Base-by-base conservation (phyloP, 2,113 vertebrate genomes). In the Myotis lucifugus region DNA sequence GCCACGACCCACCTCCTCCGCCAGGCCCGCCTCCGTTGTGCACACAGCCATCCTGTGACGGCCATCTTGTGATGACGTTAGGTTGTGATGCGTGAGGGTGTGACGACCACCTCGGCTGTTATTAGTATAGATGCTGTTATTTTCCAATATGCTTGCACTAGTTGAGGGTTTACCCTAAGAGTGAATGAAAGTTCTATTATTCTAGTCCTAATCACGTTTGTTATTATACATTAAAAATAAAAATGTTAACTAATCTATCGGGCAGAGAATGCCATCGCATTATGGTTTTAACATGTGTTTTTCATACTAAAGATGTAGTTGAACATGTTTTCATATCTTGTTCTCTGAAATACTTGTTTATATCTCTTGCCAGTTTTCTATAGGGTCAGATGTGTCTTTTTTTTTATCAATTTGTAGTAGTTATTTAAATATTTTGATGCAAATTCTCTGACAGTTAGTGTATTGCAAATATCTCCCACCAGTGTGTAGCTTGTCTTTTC, bases 341-440 rank as follows among this genome's bases (percentile, higher is more conserved):
- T 52, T 46, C 23, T 83, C 85, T 83, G 56, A 83, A 88, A 56
- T 66, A 4, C 48, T 74, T 88, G 29, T 52, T 76, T 29, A 66
- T 88, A 56, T 23, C 8, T 46, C 11, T 67, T 67, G 8, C 48
- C 70, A 40, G 8, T 56, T 89, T 83, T 67, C 32, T 48, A 3
- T 76, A 89, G 46, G 25, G n/a, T 67, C 34, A 67, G 34, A 48
- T 67, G 40, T 91, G 86, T 79, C 42, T 25, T 29, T 54, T 88
- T 37, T 37, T 52, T 61, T 25, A 76, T 77, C 69, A 34, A 59
- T 70, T 84, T 84, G 19, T 90, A 59, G 23, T 79, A 59, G 50
- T 77, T 89, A 48, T 89, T 84, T 50, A 69, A 37, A n/a, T 90
- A 59, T 94, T 90, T 77, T 94, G 61, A 50, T 14, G 59, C 37